A percentile compares a stretch with the other conserved stretches of the same genome.
Conservation (phyloP, 1,140 invertebrate genomes). For the Euura saliciscinereae region DNA sequence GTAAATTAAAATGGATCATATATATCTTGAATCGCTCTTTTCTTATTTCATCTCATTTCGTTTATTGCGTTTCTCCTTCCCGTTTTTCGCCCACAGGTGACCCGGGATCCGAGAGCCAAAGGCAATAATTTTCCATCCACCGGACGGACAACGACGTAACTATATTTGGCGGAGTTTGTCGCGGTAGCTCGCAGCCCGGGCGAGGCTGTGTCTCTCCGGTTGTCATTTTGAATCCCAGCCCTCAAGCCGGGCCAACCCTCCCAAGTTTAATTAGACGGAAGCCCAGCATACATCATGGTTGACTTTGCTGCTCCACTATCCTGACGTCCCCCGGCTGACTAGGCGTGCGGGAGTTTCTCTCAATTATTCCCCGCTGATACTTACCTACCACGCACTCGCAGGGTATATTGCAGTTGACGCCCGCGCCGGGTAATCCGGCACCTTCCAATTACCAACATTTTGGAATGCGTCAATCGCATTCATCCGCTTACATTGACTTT, state of each 20-base stretch:
- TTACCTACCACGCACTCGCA: neutral
- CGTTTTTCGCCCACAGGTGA: no score
- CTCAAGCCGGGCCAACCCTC: neutral
- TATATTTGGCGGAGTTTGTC: neutral
- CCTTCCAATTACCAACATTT: no score
- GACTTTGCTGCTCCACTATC: neutral
- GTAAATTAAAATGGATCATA: constrained; percentile 57
- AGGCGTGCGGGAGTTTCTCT: neutral
- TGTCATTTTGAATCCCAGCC: constrained; percentile 2
- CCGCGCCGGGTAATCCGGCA: no score
- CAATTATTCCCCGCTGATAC: constrained; percentile 3
- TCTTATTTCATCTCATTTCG: constrained; percentile 25
- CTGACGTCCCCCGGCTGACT: neutral
- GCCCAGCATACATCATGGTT: constrained; percentile 3
- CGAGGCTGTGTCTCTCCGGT: neutral
- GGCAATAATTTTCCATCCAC: neutral
- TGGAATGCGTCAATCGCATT: no score
- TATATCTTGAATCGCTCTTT: constrained; percentile 50
- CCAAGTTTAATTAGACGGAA: constrained; percentile 5
- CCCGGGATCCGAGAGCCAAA: neutral
- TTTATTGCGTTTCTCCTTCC: constrained; percentile 30
- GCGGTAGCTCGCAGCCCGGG: neutral
- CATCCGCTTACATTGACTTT: no score
- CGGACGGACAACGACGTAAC: neutral
- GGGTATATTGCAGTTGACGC: neutral